These are phyloP conservation scores for Iselma pallidipennis DNA, from an alignment of 2,888 invertebrate genomes.

Conservation along the genomic window DNA sequence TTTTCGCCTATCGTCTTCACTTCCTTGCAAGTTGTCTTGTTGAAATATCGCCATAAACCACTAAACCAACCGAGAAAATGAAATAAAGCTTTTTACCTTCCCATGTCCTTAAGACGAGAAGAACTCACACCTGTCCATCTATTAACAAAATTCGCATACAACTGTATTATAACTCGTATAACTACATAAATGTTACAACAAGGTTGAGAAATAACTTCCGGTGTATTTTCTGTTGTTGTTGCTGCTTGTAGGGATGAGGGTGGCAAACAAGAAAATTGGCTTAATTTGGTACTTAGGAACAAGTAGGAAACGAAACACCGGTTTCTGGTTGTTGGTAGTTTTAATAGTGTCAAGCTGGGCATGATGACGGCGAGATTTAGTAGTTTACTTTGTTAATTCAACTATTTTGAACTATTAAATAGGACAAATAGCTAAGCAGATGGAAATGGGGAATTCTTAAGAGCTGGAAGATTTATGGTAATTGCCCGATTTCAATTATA, in stretches of 20 bases:
- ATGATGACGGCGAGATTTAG: conserved; percentile 23
- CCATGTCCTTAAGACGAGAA: background rate
- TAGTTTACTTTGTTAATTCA: conserved; percentile 15
- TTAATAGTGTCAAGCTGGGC: conserved; percentile 18
- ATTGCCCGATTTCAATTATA: background rate
- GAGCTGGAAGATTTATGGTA: background rate
- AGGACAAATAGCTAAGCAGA: background rate
- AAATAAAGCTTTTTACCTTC: background rate
- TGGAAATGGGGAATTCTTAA: background rate
- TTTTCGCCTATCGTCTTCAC: conserved; percentile 7
- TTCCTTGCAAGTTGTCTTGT: conserved; percentile 1
- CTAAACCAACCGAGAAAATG: conserved; percentile 1
- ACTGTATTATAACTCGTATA: background rate
- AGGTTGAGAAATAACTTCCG: conserved; percentile 2
- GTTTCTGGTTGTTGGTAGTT: background rate
- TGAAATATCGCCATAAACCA: background rate
- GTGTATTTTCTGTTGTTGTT: background rate
- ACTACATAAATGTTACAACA: background rate
- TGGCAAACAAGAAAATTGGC: conserved; percentile 3
- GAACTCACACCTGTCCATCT: background rate
- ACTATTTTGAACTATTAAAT: conserved; percentile 1
- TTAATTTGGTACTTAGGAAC: background rate
- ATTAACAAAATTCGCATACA: conserved; percentile 3
- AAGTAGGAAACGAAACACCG: conserved; percentile 1
- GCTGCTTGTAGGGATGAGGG: background rate